Percentiles rank a stretch among this genome's conserved stretches.
These are phyloP conservation scores for Thalassaphorura encarpata DNA, from an alignment of 1,140 invertebrate species.

Conservation along the genomic window DNA sequence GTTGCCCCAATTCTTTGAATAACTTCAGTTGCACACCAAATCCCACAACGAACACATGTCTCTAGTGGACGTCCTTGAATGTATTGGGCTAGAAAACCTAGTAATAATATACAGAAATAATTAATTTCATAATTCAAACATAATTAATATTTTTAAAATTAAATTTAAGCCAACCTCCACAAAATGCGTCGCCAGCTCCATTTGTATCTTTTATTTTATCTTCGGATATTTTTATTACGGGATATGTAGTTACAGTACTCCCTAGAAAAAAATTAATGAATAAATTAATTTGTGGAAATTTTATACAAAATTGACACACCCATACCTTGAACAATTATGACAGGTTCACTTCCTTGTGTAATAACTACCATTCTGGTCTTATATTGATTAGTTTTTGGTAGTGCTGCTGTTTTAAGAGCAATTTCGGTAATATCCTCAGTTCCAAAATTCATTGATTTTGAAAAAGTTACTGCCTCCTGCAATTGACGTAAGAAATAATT, in stretches of 20 bases:
- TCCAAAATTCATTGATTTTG: constrained; percentile 60
- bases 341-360: constrained; percentile 78
- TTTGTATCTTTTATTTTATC: constrained; percentile 93
- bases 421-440: constrained; percentile 73
- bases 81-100: constrained; percentile 80
- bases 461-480: constrained; percentile 77
- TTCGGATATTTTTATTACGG: constrained; percentile 53
- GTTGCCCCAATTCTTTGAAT: constrained; percentile 81
- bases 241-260: constrained; percentile 53
- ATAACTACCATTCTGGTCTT: constrained; percentile 70
- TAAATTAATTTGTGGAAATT: background rate
- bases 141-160: background rate
- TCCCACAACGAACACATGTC: constrained; percentile 75
- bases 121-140: constrained; percentile 41
- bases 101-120: constrained; percentile 45
- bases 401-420: constrained; percentile 59
- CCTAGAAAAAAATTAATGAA: background rate
- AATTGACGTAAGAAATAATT: no score
- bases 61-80: constrained; percentile 65
- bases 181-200: constrained; percentile 97
- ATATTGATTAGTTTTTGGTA: constrained; percentile 64
- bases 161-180: constrained; percentile 57
- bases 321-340: constrained; percentile 60
- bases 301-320: constrained; percentile 39
- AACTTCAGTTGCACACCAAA: constrained; percentile 73